Conservation (phyloP, 2,888 invertebrate species). For the Pyrgus malvae region DNA sequence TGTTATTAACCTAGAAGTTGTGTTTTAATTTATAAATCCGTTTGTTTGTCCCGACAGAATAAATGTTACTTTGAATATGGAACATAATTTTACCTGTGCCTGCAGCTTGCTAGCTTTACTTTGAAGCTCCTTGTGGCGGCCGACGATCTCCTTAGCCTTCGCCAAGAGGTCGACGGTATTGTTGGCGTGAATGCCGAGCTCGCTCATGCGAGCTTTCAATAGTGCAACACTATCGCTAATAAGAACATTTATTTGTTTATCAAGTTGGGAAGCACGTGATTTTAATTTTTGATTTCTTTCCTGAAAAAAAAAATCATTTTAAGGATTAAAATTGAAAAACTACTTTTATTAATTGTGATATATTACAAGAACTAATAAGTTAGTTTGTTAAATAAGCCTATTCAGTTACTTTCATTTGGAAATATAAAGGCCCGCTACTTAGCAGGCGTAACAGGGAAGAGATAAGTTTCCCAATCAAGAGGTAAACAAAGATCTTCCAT, state of each 20-base stretch:
- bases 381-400: too few relatives aligned
- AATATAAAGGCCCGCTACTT: too few relatives aligned
- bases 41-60: neutral
- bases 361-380: too few relatives aligned
- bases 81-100: slow-evolving; percentile 83
- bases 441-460: too few relatives aligned
- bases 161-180: slow-evolving; percentile 92
- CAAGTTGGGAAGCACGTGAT: slow-evolving; percentile 93
- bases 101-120: slow-evolving; percentile 93
- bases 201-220: slow-evolving; percentile 93
- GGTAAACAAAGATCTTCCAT: too few relatives aligned
- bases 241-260: slow-evolving; percentile 95
- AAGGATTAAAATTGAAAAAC: neutral
- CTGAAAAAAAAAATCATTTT: slow-evolving; percentile 54
- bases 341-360: too few relatives aligned
- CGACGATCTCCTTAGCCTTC: slow-evolving; percentile 95
- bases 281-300: slow-evolving; percentile 91
- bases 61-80: neutral
- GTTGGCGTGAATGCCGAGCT: slow-evolving; percentile 93
- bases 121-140: slow-evolving; percentile 95
- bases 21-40: neutral
- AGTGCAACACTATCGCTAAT: slow-evolving; percentile 95
- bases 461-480: too few relatives aligned
- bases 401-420: too few relatives aligned
- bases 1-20: slow-evolving; percentile 76